Base-by-base conservation (phyloP, 2,797 vertebrate genomes). In the Manis javanica region DNA sequence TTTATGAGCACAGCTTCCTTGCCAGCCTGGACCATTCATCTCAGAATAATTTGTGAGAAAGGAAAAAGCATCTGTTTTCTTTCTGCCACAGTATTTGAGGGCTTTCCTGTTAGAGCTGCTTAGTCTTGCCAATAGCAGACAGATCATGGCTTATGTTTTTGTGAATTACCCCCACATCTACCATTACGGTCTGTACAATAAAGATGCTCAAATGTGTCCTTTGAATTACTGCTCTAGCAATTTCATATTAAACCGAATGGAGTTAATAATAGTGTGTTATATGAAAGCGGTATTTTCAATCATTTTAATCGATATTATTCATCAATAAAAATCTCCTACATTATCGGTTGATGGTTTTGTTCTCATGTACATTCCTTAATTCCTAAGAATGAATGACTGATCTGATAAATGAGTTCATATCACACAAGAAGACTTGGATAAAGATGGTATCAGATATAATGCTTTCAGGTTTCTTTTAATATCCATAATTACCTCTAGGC, bases 191-290 rank as follows among this genome's bases (percentile, higher is more conserved):
- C 24, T 68, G 29, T 18, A 72, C 3, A 61, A 69, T 79, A 61
- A 72, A 71, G 4, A 83, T 66, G 34, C 49, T 90, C 31, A 57
- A 59, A 34, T 90, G 42, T 18, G 2, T 55, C 39, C 86, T 94
- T 63, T 77, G 72, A 91, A 92, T 71, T 78, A 82, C 24, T 90
- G 23, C n/a, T 86, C 68, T 72, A 86, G 19, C 39, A 37, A 55
- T 90, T 87, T 78, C 53, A 75, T 90, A 46, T 72, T 78, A 90
- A 92, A 92, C 68, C 14, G 55, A 61, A 77, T 51, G 39, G 57
- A 57, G 53, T 46, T 79, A 59, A 74, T 34, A 42, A 81, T 15
- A 71, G 24, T 29, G 10, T 1, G n/a, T 66, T 66, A 87, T 31
- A 55, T n/a, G 13, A 81, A 95, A 87, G 7, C 66, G 21, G 13